Base-by-base conservation (phyloP, 2,888 invertebrate species). In the Sacculina carcini region DNA sequence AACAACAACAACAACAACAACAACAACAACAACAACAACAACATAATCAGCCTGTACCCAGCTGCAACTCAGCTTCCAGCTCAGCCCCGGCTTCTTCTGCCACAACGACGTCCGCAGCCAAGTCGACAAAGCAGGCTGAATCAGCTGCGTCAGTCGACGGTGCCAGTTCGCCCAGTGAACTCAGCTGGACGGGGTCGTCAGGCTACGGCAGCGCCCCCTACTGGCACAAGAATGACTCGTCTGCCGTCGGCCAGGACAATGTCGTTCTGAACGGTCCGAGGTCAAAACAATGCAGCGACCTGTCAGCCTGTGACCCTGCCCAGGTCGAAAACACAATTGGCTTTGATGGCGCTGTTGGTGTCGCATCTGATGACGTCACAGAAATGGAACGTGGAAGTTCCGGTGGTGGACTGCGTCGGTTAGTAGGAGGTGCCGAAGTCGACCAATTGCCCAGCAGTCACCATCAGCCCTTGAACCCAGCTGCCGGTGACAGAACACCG, bases 191-290 rank as follows among this genome's bases (percentile, higher is more conserved):
- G 49, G 67, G 64, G 29, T 69, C 67, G 47, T 69, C 69, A 48
- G 69, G 69, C 48, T 70, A 69, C 59, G 69, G 69, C 46, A 70
- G 69, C 21, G 68, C 70, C 32, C 63, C 68, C 50, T 69, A 53
- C 63, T 66, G 61, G 40, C 42, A 39, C 28, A 44, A 44, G 16
- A 26, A 26, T 7, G 28, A 44, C 42, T 9, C n/a, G n/a, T n/a
- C n/a, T n/a, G n/a, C n/a, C n/a, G n/a, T n/a, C n/a, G n/a, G n/a
- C n/a, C n/a, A n/a, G n/a, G n/a, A n/a, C n/a, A n/a, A n/a, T n/a
- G n/a, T n/a, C n/a, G n/a, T n/a, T n/a, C n/a, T n/a, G n/a, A n/a
- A n/a, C n/a, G n/a, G n/a, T n/a, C n/a, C n/a, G n/a, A n/a, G n/a
- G n/a, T n/a, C n/a, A n/a, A n/a, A n/a, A n/a, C n/a, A n/a, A n/a